Base-by-base conservation (phyloP, 2,888 invertebrate genomes). In the Diaprepes abbreviatus region DNA sequence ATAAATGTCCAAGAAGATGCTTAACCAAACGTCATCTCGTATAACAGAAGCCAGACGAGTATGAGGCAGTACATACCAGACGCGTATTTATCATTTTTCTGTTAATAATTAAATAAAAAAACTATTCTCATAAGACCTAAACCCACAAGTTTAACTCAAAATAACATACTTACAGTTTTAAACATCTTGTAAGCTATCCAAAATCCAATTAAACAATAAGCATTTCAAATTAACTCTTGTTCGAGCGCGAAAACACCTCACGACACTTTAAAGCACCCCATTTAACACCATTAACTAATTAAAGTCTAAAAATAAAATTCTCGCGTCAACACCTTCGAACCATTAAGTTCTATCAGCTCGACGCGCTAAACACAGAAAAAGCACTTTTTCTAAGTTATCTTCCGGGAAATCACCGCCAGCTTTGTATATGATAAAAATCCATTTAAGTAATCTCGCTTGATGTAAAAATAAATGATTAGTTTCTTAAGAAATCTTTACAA, bases 161-260 rank as follows among this genome's bases (percentile, higher is more conserved):
- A 33, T 21, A 38, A 14, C 10, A 33, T 43, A 63, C 68, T 45
- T 63, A 68, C 68, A 16, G 68, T 68, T 68, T 68, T 68, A 68
- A 68, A 68, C 68, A 68, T 68, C 24, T 38, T 19, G 58, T 10
- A 28, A 21, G 19, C 7, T 24, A 62, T 63, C 57, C 55, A 40
- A 38, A 63, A 40, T 21, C 38, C 28, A 12, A 28, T 28, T 6
- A 28, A 50, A 50, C 7, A 5, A 50, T 24, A 28, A 28, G 28
- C 48, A 50, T 50, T 50, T 50, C 28, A 50, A 14, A 14, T 24
- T 14, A 28, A 28, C 12, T 50, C 28, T 28, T 12, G 28, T 50
- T 28, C 16, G 14, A 31, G 1, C 24, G 28, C 14, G 28, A 50
- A 50, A 50, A 6, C 12, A 31, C 48, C 48, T 50, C 48, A 16